Conservation (phyloP, 2,888 invertebrate genomes). For the Drosophila anomalata region DNA sequence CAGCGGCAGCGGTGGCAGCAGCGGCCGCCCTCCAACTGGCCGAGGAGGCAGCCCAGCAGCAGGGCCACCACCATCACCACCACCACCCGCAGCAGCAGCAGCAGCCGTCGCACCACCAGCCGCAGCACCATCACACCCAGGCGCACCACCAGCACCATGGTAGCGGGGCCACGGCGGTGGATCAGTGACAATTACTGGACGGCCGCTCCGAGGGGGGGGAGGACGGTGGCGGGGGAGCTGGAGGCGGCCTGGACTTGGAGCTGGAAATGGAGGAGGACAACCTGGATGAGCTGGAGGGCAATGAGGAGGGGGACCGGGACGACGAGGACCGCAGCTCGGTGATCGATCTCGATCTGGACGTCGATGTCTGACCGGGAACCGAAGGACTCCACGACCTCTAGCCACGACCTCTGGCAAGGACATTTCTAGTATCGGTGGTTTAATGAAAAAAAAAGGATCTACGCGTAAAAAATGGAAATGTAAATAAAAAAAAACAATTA, state of each 20-base stretch:
- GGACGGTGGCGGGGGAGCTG: conserved; percentile 37
- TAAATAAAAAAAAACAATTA: conserved; percentile 8
- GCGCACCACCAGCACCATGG: conserved; percentile 63
- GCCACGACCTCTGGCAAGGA: conserved; percentile 34
- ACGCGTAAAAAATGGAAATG: neutral
- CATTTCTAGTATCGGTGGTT: conserved; percentile 8
- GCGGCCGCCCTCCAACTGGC: conserved; percentile 62
- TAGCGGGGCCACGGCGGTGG: conserved; percentile 64
- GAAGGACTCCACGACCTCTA: conserved; percentile 64
- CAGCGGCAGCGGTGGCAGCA: conserved; percentile 59
- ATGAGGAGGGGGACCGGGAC: conserved; percentile 77
- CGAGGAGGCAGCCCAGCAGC: conserved; percentile 53
- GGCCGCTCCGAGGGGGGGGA: conserved; percentile 79
- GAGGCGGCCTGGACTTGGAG: conserved; percentile 46
- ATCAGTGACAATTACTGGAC: conserved; percentile 84
- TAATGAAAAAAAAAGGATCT: neutral
- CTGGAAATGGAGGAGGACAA: conserved; percentile 39
- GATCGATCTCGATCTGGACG: conserved; percentile 83
- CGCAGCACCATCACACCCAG: conserved; percentile 63
- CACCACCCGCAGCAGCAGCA: conserved; percentile 32
- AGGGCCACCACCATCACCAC: conserved; percentile 63
- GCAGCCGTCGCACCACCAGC: conserved; percentile 9
- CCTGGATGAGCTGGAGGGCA: conserved; percentile 42
- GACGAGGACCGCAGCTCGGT: conserved; percentile 82
- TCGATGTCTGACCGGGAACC: conserved; percentile 83